Conservation (phyloP, 2,797 vertebrate species). For the Myotis vivesi region DNA sequence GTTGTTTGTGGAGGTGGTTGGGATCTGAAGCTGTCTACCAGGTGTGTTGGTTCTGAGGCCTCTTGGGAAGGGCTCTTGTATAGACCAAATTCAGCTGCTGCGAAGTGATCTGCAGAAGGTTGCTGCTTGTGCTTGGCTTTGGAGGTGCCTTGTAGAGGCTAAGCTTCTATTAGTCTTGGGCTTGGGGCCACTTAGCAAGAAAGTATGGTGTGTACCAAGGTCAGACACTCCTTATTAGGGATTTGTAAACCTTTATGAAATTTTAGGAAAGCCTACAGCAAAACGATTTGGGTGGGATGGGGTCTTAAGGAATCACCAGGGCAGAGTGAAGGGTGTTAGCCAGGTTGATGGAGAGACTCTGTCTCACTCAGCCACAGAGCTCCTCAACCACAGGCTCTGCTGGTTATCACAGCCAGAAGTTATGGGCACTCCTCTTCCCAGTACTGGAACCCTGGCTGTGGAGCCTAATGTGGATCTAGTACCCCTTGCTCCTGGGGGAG, state of each 20-base stretch:
- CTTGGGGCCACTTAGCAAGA: too few relatives aligned
- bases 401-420: neutral
- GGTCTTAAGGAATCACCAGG: neutral
- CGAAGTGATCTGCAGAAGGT: too few relatives aligned
- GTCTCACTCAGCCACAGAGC: neutral
- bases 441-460: neutral
- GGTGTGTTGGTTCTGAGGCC: too few relatives aligned
- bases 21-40: too few relatives aligned
- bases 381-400: neutral
- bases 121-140: too few relatives aligned
- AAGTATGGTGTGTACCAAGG: neutral
- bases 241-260: neutral
- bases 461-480: neutral
- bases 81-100: too few relatives aligned
- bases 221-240: neutral
- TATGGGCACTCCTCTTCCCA: neutral
- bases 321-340: neutral
- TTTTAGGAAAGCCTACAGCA: neutral
- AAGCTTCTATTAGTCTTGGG: too few relatives aligned
- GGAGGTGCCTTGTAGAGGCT: too few relatives aligned
- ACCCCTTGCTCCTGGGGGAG: neutral
- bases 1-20: too few relatives aligned
- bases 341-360: too few relatives aligned
- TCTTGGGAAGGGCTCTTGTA: too few relatives aligned
- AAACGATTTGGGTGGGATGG: neutral